Base-by-base conservation (phyloP, 2,888 invertebrate genomes). In the Adineta ricciae region DNA sequence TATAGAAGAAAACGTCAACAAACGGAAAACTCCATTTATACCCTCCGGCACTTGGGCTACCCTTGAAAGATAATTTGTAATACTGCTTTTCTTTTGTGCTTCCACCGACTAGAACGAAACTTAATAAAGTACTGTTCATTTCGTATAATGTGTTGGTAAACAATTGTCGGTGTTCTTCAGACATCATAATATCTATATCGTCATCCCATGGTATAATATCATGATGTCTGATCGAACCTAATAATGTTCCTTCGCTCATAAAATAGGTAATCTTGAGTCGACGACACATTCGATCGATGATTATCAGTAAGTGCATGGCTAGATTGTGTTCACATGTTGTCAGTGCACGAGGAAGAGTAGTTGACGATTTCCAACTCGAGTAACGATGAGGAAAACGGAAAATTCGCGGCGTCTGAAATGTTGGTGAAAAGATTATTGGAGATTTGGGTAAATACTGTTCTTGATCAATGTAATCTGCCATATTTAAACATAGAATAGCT, bases 151-250 rank as follows among this genome's bases (percentile, higher is more conserved):
- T 8, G 11, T n/a, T 5, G 0, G 24, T n/a, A 41, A 78, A 78
- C 5, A 11, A 2, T n/a, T 41, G 24, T 1, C 41, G 78, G 24
- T 78, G 5, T n/a, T 41, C n/a, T 14, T 41, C 0, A n/a, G 41
- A 14, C 14, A 41, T 11, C 41, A 78, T 24, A 24, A 78, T 24
- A 78, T 78, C 78, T 1, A 41, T 19, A 78, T 78, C 78, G n/a
- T 78, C 78, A n/a, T 78, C 78, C 78, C 78, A 78, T 41, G 78
- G 78, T 36, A 78, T 38, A n/a, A 78, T 11, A 78, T 78, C 78
- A 78, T 78, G 78, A 78, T 78, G 78, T 78, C 78, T 38, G 8
- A 24, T 24, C 0, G 41, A 41, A 14, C 78, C 78, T 24, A 78
- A 41, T 41, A 78, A 41, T 41, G 78, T n/a, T 38, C 78, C 78